Base-by-base conservation (phyloP, 2,113 vertebrate genomes). In the Rhinopomastus cyanomelas region DNA sequence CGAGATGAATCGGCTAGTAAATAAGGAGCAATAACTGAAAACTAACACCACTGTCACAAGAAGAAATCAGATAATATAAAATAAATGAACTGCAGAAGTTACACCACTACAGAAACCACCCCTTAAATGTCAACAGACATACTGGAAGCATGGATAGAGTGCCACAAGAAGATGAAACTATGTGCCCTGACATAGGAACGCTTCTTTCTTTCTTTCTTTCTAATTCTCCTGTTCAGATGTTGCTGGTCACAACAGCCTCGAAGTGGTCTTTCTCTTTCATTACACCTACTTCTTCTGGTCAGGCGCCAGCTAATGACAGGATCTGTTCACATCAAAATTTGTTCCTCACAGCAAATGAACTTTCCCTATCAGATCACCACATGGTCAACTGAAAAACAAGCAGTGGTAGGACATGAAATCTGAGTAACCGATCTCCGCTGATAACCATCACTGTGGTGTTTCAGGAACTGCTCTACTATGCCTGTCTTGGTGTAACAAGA, bases 1-100 rank as follows among this genome's bases (percentile, higher is more conserved):
- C 13, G 22, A 91, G 80, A 86, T 81, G 89, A 91, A 94, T 88
- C 94, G 88, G 83, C 53, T 68, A 42, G 86, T 95, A 94, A 96
- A 95, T 59, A 95, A 61, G 91, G 32, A 73, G 73, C 83, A 91
- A 8, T 65, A 91, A 67, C n/a, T 36, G n/a, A 75, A 94, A 94
- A 64, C 61, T 23, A 81, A 91, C 83, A 61, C 21, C 2, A 1
- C 42, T 34, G 39, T 10, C 62, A 75, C 18, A 12, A 82, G 55
- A 76, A 73, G 56, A 55, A 57, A 89, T 72, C 29, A 26, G 34
- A 32, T 37, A 20, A 49, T 8, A 20, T 27, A 34, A 46, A 71
- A 84, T 9, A 92, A 79, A 86, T 3, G 0, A 86, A 81, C 64
- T 1, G 0, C 23, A 71, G 23, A 89, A 87, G 59, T 85, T 83